Evolutionary conservation across 2,888 invertebrate genomes (phyloP).

Genomic region (Caenorhabditis imperialis): DNA sequence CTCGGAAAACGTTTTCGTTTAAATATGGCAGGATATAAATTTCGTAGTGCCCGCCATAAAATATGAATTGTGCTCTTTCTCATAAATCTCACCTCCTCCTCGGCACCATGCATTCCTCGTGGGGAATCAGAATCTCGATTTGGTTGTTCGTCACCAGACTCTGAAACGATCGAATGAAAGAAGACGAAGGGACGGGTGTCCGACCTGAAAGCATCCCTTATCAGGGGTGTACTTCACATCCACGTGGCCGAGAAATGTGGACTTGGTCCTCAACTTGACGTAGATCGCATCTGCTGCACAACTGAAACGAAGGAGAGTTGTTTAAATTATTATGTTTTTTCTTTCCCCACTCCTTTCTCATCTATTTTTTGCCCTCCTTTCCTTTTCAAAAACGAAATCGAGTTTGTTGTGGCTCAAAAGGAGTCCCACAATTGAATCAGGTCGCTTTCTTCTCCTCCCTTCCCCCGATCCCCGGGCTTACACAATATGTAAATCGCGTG

Average conservation of each 20-base stretch:
- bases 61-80: too few species aligned
- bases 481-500: constrained; percentile 43
- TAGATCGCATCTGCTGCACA: constrained; percentile 75
- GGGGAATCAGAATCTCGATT: constrained; percentile 73
- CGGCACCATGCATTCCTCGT: constrained; percentile 70
- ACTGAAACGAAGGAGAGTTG: constrained; percentile 56
- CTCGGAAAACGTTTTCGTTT: too few species aligned
- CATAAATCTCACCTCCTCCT: constrained; percentile 61
- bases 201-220: constrained; percentile 68
- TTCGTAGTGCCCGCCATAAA: constrained; percentile 8
- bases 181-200: too few species aligned
- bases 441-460: constrained; percentile 7
- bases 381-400: constrained; percentile 29
- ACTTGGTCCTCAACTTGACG: constrained; percentile 70
- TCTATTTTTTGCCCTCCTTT: not conserved
- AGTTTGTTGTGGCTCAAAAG: constrained; percentile 31
- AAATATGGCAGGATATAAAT: too few species aligned
- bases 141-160: constrained; percentile 75
- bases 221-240: constrained; percentile 71
- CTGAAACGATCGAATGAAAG: constrained; percentile 39
- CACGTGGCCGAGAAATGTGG: constrained; percentile 70
- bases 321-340: constrained; percentile 7
- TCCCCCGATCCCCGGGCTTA: constrained; percentile 13
- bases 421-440: constrained; percentile 36
- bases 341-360: not conserved